Evolutionary conservation across 2,888 invertebrate genomes (phyloP), one percentile per base, ranked within the genome.

Genomic region (Sericinus montela): DNA sequence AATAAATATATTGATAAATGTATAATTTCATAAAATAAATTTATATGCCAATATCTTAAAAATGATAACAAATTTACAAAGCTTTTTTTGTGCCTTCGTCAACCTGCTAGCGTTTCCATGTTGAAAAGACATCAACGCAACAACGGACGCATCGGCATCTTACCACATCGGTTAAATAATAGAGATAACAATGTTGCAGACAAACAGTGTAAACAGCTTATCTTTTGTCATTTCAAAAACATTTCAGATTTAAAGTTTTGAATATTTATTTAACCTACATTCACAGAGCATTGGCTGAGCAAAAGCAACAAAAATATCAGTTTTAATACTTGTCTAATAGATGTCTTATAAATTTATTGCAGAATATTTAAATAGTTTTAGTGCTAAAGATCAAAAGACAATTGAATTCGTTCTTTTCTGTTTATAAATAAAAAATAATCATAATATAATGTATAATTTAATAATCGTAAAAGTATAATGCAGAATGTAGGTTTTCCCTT

Each of bases 81-180:
- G n/a, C n/a, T n/a, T n/a, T n/a, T n/a, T n/a, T n/a, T n/a, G n/a
- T n/a, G n/a, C n/a, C n/a, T n/a, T n/a, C n/a, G n/a, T 4, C 11
- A 30, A 2, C 25, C 9, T n/a, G 25, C 25, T 4, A 25, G 25
- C n/a, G 16, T 37, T 25, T 44, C 28, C 36, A 19, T 35, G 14
- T 19, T 16, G 36, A 47, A 28, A 41, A 47, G 47, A 47, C 47
- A 47, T 47, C 47, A 47, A 47, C 47, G 47, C 47, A 36, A 30
- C 28, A 42, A 34, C 16, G 15, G 14, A 14, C 32, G 14, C 14
- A 25, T 3, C 14, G 37, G 32, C 19, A 9, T 13, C 13, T 48
- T 48, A 42, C 42, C 19, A 30, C 30, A 48, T 48, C 25, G 9
- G 41, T 48, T 48, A 42, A 48, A 48, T 48, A 48, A 48, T 29